Evolutionary conservation across 2,888 invertebrate species (phyloP).

Genomic region (Coleophora flavipennella): DNA sequence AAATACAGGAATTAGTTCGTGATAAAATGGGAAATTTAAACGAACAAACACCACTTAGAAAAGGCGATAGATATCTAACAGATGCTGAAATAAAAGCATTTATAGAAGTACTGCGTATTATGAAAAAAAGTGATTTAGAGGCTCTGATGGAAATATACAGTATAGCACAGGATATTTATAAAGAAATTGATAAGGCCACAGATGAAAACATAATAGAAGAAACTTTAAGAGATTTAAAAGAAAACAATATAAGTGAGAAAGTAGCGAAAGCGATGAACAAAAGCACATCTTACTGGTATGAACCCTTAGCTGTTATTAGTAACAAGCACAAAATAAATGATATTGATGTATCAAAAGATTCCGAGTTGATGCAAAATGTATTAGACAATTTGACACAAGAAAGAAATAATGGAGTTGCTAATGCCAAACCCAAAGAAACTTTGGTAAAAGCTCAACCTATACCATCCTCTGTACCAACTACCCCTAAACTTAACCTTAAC

Average conservation of each 20-base stretch:
- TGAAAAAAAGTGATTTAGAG: slow-evolving; percentile 58
- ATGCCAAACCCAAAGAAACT: too few species aligned
- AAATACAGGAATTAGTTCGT: too few species aligned
- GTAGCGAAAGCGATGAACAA: slow-evolving; percentile 2
- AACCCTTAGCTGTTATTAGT: slow-evolving; percentile 19
- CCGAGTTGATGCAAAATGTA: too few species aligned
- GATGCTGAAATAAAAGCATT: slow-evolving; percentile 47
- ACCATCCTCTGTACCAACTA: too few species aligned
- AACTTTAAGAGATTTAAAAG: slow-evolving; percentile 9
- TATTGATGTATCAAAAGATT: slow-evolving; percentile 14
- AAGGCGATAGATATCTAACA: slow-evolving; percentile 44
- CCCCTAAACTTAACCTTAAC: too few species aligned
- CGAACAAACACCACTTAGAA: slow-evolving; percentile 1
- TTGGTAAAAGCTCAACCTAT: too few species aligned
- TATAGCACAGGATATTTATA: slow-evolving; percentile 56
- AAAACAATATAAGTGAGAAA: background rate
- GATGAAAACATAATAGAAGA: slow-evolving; percentile 23
- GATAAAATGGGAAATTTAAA: background rate
- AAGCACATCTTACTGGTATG: slow-evolving; percentile 36
- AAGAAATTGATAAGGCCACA: slow-evolving; percentile 38
- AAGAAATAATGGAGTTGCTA: too few species aligned
- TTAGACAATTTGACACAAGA: too few species aligned
- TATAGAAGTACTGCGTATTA: slow-evolving; percentile 39
- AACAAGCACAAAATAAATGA: slow-evolving; percentile 12
- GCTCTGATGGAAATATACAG: slow-evolving; percentile 57